phyloP scores from a whole-genome alignment of 2,888 invertebrate genomes.

The Acleris laterana region DNA sequence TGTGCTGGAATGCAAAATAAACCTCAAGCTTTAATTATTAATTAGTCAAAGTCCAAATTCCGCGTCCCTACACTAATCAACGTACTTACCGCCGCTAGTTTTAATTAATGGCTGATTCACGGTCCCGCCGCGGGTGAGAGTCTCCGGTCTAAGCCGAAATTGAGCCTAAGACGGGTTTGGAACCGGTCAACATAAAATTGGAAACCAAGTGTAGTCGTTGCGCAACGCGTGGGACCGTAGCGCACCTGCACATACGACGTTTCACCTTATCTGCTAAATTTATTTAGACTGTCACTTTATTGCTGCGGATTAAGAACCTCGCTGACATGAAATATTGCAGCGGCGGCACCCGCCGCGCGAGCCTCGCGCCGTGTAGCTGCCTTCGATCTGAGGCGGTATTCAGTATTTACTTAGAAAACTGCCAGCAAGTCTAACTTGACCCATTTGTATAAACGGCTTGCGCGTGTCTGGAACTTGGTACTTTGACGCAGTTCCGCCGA shows the following conservation, averaged over 20 bases:
- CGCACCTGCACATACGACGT: conserved; percentile 54
- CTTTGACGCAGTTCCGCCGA: too few species aligned
- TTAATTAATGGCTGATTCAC: conserved; percentile 33
- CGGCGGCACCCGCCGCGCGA: conserved; percentile 1
- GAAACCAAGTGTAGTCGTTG: conserved; percentile 83
- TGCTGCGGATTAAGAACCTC: conserved; percentile 73
- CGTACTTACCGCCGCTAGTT: conserved; percentile 14
- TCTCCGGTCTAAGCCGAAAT: conserved; percentile 84
- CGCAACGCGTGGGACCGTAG: conserved; percentile 81
- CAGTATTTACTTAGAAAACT: too few species aligned
- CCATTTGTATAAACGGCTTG: too few species aligned
- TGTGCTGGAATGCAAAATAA: conserved; percentile 15
- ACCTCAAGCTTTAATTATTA: conserved; percentile 24
- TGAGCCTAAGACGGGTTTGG: conserved; percentile 80
- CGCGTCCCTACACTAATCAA: conserved; percentile 17
- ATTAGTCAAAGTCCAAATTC: conserved; percentile 31
- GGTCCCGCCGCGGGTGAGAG: conserved; percentile 37
- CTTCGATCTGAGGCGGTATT: background rate
- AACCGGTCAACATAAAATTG: conserved; percentile 85
- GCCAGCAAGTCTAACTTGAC: too few species aligned
- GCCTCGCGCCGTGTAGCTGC: conserved; percentile 4
- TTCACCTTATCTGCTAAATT: conserved; percentile 51
- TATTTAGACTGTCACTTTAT: conserved; percentile 71
- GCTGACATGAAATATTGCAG: conserved; percentile 72
- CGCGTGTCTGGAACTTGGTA: too few species aligned